Conservation (phyloP, 2,797 vertebrate species). For the Spea hammondii region DNA sequence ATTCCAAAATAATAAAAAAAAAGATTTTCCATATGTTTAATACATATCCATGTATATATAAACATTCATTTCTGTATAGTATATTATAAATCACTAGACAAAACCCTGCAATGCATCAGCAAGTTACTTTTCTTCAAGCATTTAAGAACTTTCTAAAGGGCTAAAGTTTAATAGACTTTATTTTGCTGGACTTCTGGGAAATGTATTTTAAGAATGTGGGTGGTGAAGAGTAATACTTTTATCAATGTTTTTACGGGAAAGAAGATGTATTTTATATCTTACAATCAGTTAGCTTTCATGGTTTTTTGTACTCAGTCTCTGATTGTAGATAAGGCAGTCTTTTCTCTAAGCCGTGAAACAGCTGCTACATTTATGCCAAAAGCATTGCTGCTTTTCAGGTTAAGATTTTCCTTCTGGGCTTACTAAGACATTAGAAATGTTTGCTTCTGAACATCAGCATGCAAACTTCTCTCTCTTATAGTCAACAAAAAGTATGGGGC, state of each 20-base stretch:
- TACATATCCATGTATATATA: too few species aligned
- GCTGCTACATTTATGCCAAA: neutral
- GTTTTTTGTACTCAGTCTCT: neutral
- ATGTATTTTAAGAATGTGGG: constrained; percentile 22
- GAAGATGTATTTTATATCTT: constrained; percentile 25
- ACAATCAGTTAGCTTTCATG: constrained; percentile 15
- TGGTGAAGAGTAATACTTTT: constrained; percentile 17
- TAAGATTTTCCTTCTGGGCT: neutral
- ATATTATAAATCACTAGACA: too few species aligned
- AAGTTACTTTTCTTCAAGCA: neutral
- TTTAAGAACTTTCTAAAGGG: constrained; percentile 8
- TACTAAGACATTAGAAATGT: constrained; percentile 10
- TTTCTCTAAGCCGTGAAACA: constrained; percentile 3
- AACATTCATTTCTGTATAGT: too few species aligned
- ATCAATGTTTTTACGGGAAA: constrained; percentile 12
- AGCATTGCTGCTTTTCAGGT: constrained; percentile 10
- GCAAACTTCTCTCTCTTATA: neutral
- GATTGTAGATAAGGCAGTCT: constrained; percentile 14
- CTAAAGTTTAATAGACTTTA: constrained; percentile 12
- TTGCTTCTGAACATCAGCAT: neutral
- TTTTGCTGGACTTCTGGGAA: constrained; percentile 20
- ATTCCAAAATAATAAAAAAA: too few species aligned
- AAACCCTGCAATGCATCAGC: neutral
- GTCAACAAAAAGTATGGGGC: neutral
- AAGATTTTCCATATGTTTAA: too few species aligned